phyloP scores from a whole-genome alignment of 2,797 vertebrate species.

The Zenarchopterus dispar region DNA sequence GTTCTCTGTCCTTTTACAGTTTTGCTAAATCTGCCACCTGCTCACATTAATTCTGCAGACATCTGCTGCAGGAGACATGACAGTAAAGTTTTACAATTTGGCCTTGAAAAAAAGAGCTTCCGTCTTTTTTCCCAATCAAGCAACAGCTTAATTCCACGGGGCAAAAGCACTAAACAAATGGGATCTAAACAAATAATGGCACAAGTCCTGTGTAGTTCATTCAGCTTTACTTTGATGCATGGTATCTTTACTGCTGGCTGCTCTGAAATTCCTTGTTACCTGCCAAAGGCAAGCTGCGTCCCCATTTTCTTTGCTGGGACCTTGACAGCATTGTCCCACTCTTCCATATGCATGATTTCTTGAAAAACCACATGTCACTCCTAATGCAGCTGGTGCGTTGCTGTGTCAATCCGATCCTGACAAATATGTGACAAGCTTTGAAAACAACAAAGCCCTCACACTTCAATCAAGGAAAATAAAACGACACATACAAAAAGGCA shows the following conservation, averaged over 20 bases:
- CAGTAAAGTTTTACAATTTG: conserved; percentile 19
- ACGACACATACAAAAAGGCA: conserved; percentile 20
- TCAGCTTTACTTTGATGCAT: conserved; percentile 46
- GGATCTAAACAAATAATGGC: conserved; percentile 40
- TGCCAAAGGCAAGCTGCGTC: conserved; percentile 37
- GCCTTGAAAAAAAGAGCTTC: conserved; percentile 11
- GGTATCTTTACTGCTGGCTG: conserved; percentile 51
- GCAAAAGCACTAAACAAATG: conserved; percentile 9
- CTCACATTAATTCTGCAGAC: conserved; percentile 36
- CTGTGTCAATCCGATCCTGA: conserved; percentile 58
- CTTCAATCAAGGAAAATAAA: conserved; percentile 65
- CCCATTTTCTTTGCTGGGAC: conserved; percentile 58
- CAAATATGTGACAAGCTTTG: conserved; percentile 71
- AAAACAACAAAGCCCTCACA: conserved; percentile 65
- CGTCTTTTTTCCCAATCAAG: conserved; percentile 17
- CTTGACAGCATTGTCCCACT: conserved; percentile 56
- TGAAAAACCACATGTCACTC: conserved; percentile 55
- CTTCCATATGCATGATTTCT: conserved; percentile 60
- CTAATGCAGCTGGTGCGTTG: conserved; percentile 54
- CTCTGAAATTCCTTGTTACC: conserved; percentile 38
- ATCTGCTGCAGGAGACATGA: conserved; percentile 15
- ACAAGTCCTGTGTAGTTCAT: conserved; percentile 46
- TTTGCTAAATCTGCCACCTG: conserved; percentile 61
- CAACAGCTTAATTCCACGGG: conserved; percentile 30
- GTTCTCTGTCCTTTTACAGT: conserved; percentile 44